These are phyloP conservation scores for Isurus oxyrinchus DNA, from an alignment of 2,113 vertebrate species.

Conservation along the genomic window DNA sequence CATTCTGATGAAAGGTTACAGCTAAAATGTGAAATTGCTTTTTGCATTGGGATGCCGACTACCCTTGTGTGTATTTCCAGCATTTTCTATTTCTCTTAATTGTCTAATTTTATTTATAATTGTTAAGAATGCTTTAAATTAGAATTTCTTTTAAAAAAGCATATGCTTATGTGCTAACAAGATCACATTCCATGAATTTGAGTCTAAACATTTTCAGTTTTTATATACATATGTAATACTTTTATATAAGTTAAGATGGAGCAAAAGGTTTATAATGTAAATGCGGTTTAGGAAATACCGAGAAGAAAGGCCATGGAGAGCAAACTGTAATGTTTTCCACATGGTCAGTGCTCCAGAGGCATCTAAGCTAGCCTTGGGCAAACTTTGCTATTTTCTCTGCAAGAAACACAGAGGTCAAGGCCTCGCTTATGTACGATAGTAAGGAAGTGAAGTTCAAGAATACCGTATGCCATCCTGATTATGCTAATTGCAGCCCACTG, in stretches of 20 bases:
- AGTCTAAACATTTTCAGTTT: not conserved
- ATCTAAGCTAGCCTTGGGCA: not conserved
- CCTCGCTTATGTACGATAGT: not conserved
- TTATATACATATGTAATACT: not conserved
- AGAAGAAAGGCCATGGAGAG: conserved; percentile 34
- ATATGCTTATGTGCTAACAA: not conserved
- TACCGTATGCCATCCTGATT: conserved; percentile 16
- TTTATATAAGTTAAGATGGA: not conserved
- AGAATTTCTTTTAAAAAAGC: not conserved
- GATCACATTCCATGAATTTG: not conserved
- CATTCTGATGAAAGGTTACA: not conserved
- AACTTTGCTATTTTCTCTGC: conserved; percentile 28
- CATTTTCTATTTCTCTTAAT: not conserved
- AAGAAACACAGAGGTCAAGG: not conserved
- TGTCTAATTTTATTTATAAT: not conserved
- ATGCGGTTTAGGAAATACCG: conserved; percentile 22
- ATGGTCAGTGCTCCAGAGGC: not conserved
- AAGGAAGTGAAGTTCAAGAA: conserved; percentile 25
- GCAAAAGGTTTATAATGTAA: not conserved
- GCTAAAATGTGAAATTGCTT: not conserved
- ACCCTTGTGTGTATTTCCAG: not conserved
- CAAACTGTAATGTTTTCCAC: not conserved
- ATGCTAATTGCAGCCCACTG: conserved; percentile 20
- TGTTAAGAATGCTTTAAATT: not conserved
- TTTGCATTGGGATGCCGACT: too few relatives aligned